Evolutionary conservation across 2,888 invertebrate genomes (phyloP).

Genomic region (Lepidocyrtoides sp.): DNA sequence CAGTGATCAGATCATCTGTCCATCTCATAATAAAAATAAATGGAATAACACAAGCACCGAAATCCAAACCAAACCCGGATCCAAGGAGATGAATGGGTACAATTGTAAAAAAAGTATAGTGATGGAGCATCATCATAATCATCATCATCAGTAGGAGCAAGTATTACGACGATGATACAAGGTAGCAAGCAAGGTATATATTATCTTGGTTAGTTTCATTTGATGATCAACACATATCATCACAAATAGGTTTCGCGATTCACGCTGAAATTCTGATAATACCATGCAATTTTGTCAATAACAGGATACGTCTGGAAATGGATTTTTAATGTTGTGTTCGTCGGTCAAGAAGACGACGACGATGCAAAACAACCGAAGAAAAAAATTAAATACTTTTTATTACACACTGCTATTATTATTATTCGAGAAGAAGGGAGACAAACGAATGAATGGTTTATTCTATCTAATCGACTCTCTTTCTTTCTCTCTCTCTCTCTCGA

Average conservation of each 20-base stretch:
- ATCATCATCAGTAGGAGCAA: not conserved
- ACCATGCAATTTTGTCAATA: slow-evolving; percentile 54
- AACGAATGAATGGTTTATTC: slow-evolving; percentile 34
- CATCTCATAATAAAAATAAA: slow-evolving; percentile 11
- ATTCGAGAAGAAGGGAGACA: slow-evolving; percentile 17
- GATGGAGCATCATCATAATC: not conserved
- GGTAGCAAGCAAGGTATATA: slow-evolving; percentile 1
- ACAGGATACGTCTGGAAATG: slow-evolving; percentile 58
- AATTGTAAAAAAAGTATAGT: not conserved
- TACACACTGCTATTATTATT: not conserved
- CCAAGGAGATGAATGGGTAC: slow-evolving; percentile 26
- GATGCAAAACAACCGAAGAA: slow-evolving; percentile 25
- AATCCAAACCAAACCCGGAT: slow-evolving; percentile 51
- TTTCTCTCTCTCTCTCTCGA: no score
- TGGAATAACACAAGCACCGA: slow-evolving; percentile 14
- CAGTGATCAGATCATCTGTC: not conserved
- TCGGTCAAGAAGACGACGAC: not conserved
- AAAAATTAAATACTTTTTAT: not conserved
- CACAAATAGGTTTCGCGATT: slow-evolving; percentile 18
- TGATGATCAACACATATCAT: slow-evolving; percentile 5
- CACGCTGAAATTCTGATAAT: slow-evolving; percentile 30
- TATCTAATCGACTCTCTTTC: no score
- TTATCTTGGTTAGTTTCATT: not conserved
- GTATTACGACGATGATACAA: not conserved
- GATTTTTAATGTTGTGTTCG: slow-evolving; percentile 14